These are phyloP conservation scores for Catocala nupta DNA, from an alignment of 2,888 invertebrate species.

Conservation along the genomic window DNA sequence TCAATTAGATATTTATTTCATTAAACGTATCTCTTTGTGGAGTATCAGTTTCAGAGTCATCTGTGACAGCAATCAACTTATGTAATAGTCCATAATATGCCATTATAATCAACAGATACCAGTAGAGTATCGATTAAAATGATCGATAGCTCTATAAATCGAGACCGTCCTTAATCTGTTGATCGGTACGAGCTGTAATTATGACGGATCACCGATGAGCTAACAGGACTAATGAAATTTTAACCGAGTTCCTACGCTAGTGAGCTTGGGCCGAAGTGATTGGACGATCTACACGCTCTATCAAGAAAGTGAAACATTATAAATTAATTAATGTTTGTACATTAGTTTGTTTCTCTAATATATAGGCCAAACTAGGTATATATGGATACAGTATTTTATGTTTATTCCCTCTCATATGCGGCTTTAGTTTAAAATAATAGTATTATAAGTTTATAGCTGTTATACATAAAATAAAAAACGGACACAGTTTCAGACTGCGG, in stretches of 20 bases:
- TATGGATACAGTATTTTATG: no score
- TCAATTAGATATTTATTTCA: no score
- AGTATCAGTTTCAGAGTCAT: no score
- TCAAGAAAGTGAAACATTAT: not conserved
- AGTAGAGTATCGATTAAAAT: not conserved
- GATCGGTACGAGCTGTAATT: constrained; percentile 35
- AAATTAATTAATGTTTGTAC: not conserved
- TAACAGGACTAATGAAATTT: constrained; percentile 30
- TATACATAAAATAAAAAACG: no score
- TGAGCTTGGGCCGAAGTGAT: not conserved
- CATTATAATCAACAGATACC: not conserved
- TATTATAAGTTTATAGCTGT: no score
- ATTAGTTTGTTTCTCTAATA: not conserved
- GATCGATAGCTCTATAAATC: constrained; percentile 16
- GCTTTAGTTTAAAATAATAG: no score
- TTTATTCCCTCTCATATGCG: no score
- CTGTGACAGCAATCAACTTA: no score
- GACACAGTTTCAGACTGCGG: no score
- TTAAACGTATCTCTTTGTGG: no score
- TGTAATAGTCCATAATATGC: no score
- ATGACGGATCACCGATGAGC: constrained; percentile 33
- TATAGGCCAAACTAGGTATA: not conserved
- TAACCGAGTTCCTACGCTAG: constrained; percentile 14
- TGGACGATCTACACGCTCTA: not conserved
- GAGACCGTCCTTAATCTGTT: constrained; percentile 2